A percentile compares a stretch with the other conserved stretches of the same genome.
Conservation (phyloP, 37 sponge, comb jelly and placozoan species). For the Eunapius fragilis region DNA sequence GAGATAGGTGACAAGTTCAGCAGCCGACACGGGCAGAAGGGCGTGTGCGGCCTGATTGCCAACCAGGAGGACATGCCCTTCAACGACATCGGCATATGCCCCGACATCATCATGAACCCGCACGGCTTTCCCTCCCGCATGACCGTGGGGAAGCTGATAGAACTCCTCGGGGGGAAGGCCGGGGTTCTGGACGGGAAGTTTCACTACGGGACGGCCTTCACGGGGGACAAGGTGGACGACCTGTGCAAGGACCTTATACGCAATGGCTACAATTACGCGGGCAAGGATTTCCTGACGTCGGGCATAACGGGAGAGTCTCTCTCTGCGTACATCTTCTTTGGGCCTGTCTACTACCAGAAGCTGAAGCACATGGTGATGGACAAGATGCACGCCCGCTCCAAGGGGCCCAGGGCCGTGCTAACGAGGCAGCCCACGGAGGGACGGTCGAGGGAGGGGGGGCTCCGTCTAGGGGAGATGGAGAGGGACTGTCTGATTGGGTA, state of each 20-base stretch:
- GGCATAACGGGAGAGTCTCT: conserved; percentile 97
- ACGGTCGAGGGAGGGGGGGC: conserved; percentile 95
- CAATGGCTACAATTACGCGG: conserved; percentile 94
- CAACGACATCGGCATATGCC: conserved; percentile 88
- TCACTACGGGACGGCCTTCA: conserved; percentile 96
- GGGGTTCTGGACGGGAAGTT: conserved; percentile 93
- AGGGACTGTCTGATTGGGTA: conserved; percentile 98
- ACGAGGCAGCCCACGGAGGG: conserved; percentile 99
- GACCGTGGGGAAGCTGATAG: conserved; percentile 99
- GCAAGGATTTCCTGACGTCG: conserved; percentile 96
- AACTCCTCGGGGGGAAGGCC: conserved; percentile 92
- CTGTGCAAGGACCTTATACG: conserved; percentile 81
- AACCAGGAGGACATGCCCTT: conserved; percentile 99
- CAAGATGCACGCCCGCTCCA: conserved; percentile 98
- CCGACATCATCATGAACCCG: conserved; percentile 99
- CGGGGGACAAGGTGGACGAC: conserved; percentile 82
- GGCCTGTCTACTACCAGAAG: conserved; percentile 99
- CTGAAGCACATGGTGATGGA: conserved; percentile 99
- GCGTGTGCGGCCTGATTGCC: conserved; percentile 95
- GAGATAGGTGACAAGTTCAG: conserved; percentile 99
- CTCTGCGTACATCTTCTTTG: conserved; percentile 94
- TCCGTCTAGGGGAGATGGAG: conserved; percentile 99
- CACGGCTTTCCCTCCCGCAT: conserved; percentile 99
- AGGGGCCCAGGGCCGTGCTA: conserved; percentile 93
- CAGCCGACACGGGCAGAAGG: conserved; percentile 99